phyloP scores from a whole-genome alignment of 2,888 invertebrate species.

The Leucophenga maculata region DNA sequence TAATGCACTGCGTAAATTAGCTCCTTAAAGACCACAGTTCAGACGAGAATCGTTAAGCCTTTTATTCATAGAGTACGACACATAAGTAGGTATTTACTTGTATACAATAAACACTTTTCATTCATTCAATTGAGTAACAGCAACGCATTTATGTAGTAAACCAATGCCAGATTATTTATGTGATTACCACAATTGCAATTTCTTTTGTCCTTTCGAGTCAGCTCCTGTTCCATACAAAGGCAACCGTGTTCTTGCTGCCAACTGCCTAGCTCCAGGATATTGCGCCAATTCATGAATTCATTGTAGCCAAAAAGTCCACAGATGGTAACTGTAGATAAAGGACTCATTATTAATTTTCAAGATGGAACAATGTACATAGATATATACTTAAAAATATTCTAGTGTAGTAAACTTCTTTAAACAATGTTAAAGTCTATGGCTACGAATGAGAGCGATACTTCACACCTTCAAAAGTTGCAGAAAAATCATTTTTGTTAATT shows the following conservation, averaged over 20 bases:
- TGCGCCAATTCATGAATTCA: slow-evolving; percentile 66
- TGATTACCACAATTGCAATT: slow-evolving; percentile 48
- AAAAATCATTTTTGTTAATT: too few relatives aligned
- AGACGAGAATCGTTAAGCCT: slow-evolving; percentile 47
- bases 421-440: too few relatives aligned
- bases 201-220: neutral
- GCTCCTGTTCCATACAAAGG: slow-evolving; percentile 24
- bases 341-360: neutral
- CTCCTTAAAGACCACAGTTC: slow-evolving; percentile 27
- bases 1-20: slow-evolving; percentile 40
- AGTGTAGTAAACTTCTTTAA: too few relatives aligned
- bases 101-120: slow-evolving; percentile 12
- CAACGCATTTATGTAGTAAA: slow-evolving; percentile 62
- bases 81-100: slow-evolving; percentile 28
- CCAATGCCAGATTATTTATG: slow-evolving; percentile 60
- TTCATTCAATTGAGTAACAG: slow-evolving; percentile 55
- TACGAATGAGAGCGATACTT: too few relatives aligned
- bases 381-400: neutral
- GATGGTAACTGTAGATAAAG: slow-evolving; percentile 52
- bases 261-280: slow-evolving; percentile 56
- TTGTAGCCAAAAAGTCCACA: slow-evolving; percentile 64
- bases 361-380: neutral
- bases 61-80: neutral
- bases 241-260: slow-evolving; percentile 44
- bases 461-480: too few relatives aligned